Base-by-base conservation (phyloP, 2,888 invertebrate species). In the Meandrusa payeni region DNA sequence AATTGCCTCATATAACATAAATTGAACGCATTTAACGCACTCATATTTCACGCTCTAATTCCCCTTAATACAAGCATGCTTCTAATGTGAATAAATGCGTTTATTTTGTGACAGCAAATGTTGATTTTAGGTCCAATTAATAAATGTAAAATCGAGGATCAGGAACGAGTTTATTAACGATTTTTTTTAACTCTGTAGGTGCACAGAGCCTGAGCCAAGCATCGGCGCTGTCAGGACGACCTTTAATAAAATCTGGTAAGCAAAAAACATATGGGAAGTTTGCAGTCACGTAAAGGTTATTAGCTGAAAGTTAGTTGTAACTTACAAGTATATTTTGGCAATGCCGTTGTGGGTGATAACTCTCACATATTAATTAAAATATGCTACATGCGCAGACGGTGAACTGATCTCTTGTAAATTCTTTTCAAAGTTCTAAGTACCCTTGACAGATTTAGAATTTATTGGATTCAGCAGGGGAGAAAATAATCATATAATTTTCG, bases 311-410 rank as follows among this genome's bases (percentile, higher is more conserved):
- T 26, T 10, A 17, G 10, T 24, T 17, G 24, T 31, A n/a, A n/a
- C n/a, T 26, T 15, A 36, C 36, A 36, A 36, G 34, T 34, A 34
- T 10, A n/a, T n/a, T n/a, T n/a, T n/a, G n/a, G n/a, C n/a, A n/a
- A n/a, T n/a, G n/a, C n/a, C n/a, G n/a, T n/a, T n/a, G n/a, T n/a
- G 10, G 26, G 9, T 10, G 3, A 7, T 22, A 22, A 2, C 69
- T 78, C 73, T 61, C 58, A 71, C 70, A 75, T 71, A 80, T 80
- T 80, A 81, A 83, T 83, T 82, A 82, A 80, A 80, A 81, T 79
- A 78, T 80, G 80, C 80, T 76, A 77, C 64, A 62, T 61, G 64
- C 63, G 61, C 82, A 80, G 79, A 77, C 76, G 81, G 66, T 56
- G 61, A 60, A 52, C 64, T 66, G 71, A 61, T 56, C 67, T 69